Evolutionary conservation across 2,113 vertebrate genomes (phyloP), one percentile per base, ranked within the genome.

Genomic region (Bombycilla garrulus): DNA sequence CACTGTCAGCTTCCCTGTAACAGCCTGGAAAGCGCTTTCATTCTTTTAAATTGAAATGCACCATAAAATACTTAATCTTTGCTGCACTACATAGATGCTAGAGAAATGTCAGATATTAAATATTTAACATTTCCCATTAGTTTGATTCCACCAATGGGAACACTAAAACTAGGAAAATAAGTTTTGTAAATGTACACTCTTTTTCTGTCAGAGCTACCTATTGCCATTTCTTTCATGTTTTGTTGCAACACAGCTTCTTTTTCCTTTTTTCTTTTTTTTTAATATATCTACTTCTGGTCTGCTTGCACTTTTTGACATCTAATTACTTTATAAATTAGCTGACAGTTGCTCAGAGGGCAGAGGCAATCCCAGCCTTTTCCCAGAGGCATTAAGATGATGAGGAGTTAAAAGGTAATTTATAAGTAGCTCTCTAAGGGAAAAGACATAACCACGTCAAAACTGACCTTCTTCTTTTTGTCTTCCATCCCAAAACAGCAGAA

Each of bases 81-180:
- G 81, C 47, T 86, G 31, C 31, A 74, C 48, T 53, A 56, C 61
- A 57, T 10, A 93, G 83, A 86, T 83, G 74, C 88, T 62, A 86
- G 17, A 90, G 64, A 90, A 94, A 93, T 92, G 82, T 86, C 93
- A 95, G 80, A 57, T 83, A 94, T 86, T 86, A 96, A 97, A 88
- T 92, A 96, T 96, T 97, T 86, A 96, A 86, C 56, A 71, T 78
- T 64, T 93, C 60, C 86, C 88, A 96, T 93, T 91, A 95, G 69
- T 57, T 71, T 56, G 61, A 94, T 88, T 35, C 80, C 36, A 53
- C 51, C 78, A 96, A 86, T 48, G 45, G 80, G 17, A 95, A 38
- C 54, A 64, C 60, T 92, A 83, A 88, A 95, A 74, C 40, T 11
- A 81, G 70, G 31, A 92, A 92, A 53, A 1, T 54, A 85, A 79